Evolutionary conservation across 2,797 vertebrate species (phyloP), one percentile per base, ranked within the genome.

Genomic region (Danio aesculapii): DNA sequence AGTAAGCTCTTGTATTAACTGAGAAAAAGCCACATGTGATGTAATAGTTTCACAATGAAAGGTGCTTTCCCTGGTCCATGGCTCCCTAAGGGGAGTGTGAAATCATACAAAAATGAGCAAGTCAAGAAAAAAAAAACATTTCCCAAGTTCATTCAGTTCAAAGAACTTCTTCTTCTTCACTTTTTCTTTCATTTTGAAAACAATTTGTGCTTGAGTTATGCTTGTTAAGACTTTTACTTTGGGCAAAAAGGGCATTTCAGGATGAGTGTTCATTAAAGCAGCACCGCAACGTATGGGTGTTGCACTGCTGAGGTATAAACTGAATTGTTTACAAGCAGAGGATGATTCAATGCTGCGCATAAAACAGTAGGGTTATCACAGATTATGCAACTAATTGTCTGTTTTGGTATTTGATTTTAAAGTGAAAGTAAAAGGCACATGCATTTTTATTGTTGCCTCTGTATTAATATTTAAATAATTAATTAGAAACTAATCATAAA

Each of bases 21-120:
- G 55, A 43, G 19, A 69, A 70, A 59, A 78, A 78, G 55, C 46
- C 76, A 69, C 66, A 61, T 49, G 16, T 78, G 77, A 70, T 79
- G 66, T 52, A 79, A 79, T 52, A 70, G 57, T 79, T 70, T 79
- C 77, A 70, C 57, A 61, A 61, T 50, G 8, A 43, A 61, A 70
- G 67, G 47, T 71, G 77, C n/a, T 62, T 44, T 53, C n/a, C 46
- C 55, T 78, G 21, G 43, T 70, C 64, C n/a, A 49, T 30, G 8
- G 6, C 8, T 74, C 68, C 39, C 50, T 43, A 8, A 72, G 21
- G 73, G 47, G 10, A 6, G 10, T 52, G 11, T 63, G 21, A 52
- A 62, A 41, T 78, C 21, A 62, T 10, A 21, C 4, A 50, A 62
- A 79, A 79, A 70, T 70, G 30, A 70, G 47, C 44, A 69, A 70